phyloP scores from a whole-genome alignment of 2,888 invertebrate genomes.

The Tiliacea aurago region DNA sequence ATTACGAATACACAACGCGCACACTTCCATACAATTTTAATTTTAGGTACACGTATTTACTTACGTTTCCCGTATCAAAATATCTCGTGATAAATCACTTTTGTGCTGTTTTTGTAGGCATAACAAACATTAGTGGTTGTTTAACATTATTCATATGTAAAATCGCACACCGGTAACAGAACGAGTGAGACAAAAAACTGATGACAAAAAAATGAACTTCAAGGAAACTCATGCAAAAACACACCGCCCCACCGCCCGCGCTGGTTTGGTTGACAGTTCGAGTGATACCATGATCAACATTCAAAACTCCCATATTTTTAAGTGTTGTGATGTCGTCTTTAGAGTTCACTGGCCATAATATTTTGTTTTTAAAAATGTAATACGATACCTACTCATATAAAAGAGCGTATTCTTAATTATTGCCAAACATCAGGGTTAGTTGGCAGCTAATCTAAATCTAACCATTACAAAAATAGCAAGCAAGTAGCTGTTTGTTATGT shows the following conservation, averaged over 20 bases:
- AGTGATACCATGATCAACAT: conserved; percentile 56
- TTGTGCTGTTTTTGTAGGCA: conserved; percentile 54
- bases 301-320: conserved; percentile 10
- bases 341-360: not conserved
- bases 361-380: not conserved
- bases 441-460: not conserved
- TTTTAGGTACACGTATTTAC: conserved; percentile 77
- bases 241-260: conserved; percentile 51
- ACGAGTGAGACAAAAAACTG: conserved; percentile 64
- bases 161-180: conserved; percentile 56
- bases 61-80: conserved; percentile 51
- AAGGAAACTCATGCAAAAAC: conserved; percentile 73
- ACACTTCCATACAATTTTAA: conserved; percentile 78
- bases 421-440: too few relatives aligned
- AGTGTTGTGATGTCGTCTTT: not conserved
- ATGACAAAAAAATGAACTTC: conserved; percentile 68
- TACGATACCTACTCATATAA: not conserved
- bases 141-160: conserved; percentile 54
- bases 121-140: conserved; percentile 49
- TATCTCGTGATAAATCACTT: conserved; percentile 45
- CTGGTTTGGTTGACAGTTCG: conserved; percentile 63
- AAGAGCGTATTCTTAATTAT: not conserved
- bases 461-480: not conserved
- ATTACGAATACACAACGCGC: conserved; percentile 53
- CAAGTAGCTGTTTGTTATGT: not conserved